A percentile compares a stretch with the other conserved stretches of the same genome.
Evolutionary conservation across 2,888 invertebrate species (phyloP).

Genomic region (Drosophila glabriapex): DNA sequence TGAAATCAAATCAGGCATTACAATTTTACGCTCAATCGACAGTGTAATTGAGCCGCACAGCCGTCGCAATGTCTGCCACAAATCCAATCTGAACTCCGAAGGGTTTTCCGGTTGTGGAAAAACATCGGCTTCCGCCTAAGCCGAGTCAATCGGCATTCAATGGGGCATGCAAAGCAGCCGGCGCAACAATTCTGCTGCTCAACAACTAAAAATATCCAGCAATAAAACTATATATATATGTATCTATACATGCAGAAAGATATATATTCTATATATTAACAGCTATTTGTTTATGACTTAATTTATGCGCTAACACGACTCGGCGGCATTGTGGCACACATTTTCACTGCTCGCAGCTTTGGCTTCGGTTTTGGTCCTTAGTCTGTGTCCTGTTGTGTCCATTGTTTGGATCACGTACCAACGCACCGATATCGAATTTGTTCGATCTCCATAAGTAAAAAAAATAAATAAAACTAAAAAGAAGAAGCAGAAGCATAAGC

Average conservation of each 20-base stretch:
- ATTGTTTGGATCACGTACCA: conserved; percentile 77
- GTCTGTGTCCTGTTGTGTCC: conserved; percentile 60
- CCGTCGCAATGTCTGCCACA: conserved; percentile 75
- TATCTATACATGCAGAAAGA: neutral
- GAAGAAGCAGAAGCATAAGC: conserved; percentile 16
- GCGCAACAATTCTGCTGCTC: conserved; percentile 55
- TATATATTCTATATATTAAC: conserved; percentile 40
- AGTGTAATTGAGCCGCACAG: conserved; percentile 84
- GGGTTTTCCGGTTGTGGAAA: conserved; percentile 67
- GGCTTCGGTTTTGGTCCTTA: conserved; percentile 37
- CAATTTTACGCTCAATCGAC: conserved; percentile 85
- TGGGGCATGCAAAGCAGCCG: conserved; percentile 66
- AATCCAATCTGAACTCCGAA: conserved; percentile 64
- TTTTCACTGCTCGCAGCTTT: conserved; percentile 33
- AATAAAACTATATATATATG: conserved; percentile 5
- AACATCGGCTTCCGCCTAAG: conserved; percentile 66
- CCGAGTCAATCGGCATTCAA: conserved; percentile 34
- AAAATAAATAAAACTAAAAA: conserved; percentile 17
- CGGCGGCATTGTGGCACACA: conserved; percentile 55
- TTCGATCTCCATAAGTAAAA: conserved; percentile 60
- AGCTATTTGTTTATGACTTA: conserved; percentile 62
- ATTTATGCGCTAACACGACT: conserved; percentile 70
- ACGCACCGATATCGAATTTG: conserved; percentile 69
- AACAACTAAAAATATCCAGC: conserved; percentile 43
- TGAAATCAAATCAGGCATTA: conserved; percentile 83